These are phyloP conservation scores for Barnardius zonarius DNA, from an alignment of 2,113 vertebrate species.

Conservation along the genomic window DNA sequence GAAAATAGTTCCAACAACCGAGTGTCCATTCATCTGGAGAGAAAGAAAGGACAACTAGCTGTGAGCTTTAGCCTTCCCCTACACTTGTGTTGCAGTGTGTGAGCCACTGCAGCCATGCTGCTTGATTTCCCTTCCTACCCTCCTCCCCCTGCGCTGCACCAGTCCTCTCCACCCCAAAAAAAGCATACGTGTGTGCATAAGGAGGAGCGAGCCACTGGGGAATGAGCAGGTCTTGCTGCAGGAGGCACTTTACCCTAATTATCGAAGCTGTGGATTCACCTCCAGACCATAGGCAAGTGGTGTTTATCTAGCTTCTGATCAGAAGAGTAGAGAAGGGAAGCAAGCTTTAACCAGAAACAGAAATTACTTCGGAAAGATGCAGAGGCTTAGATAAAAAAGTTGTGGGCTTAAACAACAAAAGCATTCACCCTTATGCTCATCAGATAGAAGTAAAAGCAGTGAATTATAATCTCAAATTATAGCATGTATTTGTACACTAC, in stretches of 20 bases:
- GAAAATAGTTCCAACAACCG: background rate
- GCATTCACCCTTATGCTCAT: background rate
- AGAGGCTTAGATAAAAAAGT: background rate
- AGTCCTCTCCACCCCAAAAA: background rate
- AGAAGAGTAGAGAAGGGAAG: background rate
- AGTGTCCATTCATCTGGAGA: background rate
- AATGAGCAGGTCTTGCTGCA: background rate
- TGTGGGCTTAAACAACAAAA: background rate
- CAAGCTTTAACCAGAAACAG: background rate
- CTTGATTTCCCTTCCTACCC: background rate
- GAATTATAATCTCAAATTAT: background rate
- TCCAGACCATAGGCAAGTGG: background rate
- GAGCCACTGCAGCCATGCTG: background rate
- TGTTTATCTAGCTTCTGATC: background rate
- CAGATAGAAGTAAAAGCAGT: background rate
- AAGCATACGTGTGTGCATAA: background rate
- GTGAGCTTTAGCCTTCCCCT: background rate
- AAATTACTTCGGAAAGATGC: background rate
- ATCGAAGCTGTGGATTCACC: background rate
- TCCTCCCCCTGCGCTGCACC: background rate
- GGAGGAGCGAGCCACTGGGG: background rate
- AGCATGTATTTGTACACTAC: accelerated
- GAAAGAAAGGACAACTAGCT: background rate
- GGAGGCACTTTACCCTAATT: background rate
- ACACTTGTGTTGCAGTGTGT: no score